A percentile compares a stretch with the other conserved stretches of the same genome.
These are phyloP conservation scores for Akabosia matsudoensis DNA, from an alignment of 1,140 invertebrate species.

Conservation along the genomic window DNA sequence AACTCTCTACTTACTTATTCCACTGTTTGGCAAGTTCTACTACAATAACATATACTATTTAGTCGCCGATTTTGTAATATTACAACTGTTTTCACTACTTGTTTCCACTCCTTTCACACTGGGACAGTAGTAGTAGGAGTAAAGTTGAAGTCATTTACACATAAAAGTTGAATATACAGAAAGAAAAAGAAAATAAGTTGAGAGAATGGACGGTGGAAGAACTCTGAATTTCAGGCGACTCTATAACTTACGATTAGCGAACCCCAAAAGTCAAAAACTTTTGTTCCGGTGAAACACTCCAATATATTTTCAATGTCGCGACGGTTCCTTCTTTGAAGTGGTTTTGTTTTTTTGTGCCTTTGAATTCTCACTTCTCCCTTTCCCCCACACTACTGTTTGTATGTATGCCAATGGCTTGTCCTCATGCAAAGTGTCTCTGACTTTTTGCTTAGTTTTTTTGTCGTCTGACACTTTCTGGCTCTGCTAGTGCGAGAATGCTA, in stretches of 20 bases:
- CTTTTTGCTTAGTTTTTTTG: too few relatives aligned
- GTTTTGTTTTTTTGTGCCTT: slow-evolving; percentile 17
- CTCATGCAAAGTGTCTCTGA: too few relatives aligned
- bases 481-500: too few relatives aligned
- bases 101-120: slow-evolving; percentile 17
- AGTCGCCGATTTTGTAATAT: background rate
- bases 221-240: slow-evolving; percentile 38
- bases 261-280: slow-evolving; percentile 47
- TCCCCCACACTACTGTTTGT: background rate
- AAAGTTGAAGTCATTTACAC: slow-evolving; percentile 25
- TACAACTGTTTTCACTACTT: slow-evolving; percentile 19
- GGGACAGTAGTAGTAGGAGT: too few relatives aligned
- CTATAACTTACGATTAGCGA: slow-evolving; percentile 48
- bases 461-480: too few relatives aligned
- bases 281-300: slow-evolving; percentile 39
- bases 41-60: slow-evolving; percentile 21
- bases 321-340: background rate
- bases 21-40: slow-evolving; percentile 14
- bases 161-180: slow-evolving; percentile 20
- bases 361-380: too few relatives aligned
- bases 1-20: slow-evolving; percentile 13
- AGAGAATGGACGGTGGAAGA: slow-evolving; percentile 1
- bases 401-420: too few relatives aligned
- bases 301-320: slow-evolving; percentile 46
- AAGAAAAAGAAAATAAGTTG: background rate